phyloP scores from a whole-genome alignment of 2,113 vertebrate species.

The Marmota flaviventris region DNA sequence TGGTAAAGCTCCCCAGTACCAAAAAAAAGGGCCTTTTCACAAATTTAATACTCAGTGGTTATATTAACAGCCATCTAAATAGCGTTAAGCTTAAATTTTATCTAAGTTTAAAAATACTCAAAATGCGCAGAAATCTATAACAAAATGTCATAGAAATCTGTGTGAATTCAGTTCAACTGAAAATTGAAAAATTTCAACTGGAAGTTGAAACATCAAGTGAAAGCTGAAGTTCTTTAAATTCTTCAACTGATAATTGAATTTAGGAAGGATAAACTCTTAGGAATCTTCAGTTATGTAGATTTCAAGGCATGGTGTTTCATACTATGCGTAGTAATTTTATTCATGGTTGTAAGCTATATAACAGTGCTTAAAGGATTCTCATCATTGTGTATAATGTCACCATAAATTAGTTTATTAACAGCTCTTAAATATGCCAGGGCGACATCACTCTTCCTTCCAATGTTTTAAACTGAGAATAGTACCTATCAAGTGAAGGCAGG shows the following conservation, averaged over 20 bases:
- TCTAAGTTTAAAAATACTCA: background rate
- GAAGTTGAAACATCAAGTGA: background rate
- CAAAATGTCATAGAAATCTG: background rate
- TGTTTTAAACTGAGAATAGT: slow-evolving; percentile 21
- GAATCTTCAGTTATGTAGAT: slow-evolving; percentile 1
- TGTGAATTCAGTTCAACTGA: background rate
- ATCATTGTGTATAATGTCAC: slow-evolving; percentile 37
- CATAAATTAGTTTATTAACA: slow-evolving; percentile 46
- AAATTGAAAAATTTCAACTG: slow-evolving; percentile 24
- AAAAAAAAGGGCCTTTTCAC: background rate
- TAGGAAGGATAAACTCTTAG: slow-evolving; percentile 5
- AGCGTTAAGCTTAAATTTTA: slow-evolving; percentile 29
- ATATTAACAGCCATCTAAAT: slow-evolving; percentile 8
- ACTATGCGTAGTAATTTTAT: slow-evolving; percentile 42
- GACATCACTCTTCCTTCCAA: background rate
- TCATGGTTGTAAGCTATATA: background rate
- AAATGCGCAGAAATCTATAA: background rate
- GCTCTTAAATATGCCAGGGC: slow-evolving; percentile 45
- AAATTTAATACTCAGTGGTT: background rate
- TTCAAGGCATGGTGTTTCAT: background rate
- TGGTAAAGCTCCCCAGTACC: background rate
- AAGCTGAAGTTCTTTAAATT: background rate
- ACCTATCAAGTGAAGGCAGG: slow-evolving; percentile 10
- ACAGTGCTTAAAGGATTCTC: slow-evolving; percentile 40
- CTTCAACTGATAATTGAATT: slow-evolving; percentile 21